Base-by-base conservation (phyloP, 2,113 vertebrate species). In the Osmerus mordax region DNA sequence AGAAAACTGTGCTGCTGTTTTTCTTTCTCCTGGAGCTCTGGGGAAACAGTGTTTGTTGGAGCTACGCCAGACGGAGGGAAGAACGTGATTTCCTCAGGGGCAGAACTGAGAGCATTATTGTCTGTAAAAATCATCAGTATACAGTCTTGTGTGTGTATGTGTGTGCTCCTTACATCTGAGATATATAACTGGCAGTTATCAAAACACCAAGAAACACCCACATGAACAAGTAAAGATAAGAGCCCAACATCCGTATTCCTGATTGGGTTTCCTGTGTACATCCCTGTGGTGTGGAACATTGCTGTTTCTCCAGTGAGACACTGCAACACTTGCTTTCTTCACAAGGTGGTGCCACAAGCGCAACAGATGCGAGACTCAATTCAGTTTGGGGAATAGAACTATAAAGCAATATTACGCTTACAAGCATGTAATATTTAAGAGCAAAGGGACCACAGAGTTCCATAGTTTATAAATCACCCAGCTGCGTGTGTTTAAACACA, bases 291-390 rank as follows among this genome's bases (percentile, higher is more conserved):
- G 41, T 47, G 41, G 41, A 47, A 47, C 9, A 47, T 47, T 11
- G 41, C 41, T 11, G 41, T 47, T 47, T 11, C 62, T 12, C 29
- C 16, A 64, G 16, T 23, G 19, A 82, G 71, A 65, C 70, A 70
- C 41, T 90, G 89, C 80, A 90, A 78, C 83, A 77, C 83, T 85
- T 71, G 61, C 51, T 88, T 84, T 79, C 77, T 89, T 88, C 89
- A 90, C 90, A 86, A 90, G 89, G 84, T 86, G 89, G 89, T 86
- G 91, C 89, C 90, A 85, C 86, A 87, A 87, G 85, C 85, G 87
- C 86, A 88, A 65, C 72, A 79, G 74, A 77, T 62, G 60, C 56
- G 63, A 60, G 59, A 73, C 58, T 67, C 72, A 75, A 70, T 71
- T 63, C 21, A 66, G 71, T 72, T 73, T 71, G 58, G 64, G 67